These are phyloP conservation scores for Myiagra hebetior DNA, from an alignment of 2,113 vertebrate genomes.

Conservation along the genomic window DNA sequence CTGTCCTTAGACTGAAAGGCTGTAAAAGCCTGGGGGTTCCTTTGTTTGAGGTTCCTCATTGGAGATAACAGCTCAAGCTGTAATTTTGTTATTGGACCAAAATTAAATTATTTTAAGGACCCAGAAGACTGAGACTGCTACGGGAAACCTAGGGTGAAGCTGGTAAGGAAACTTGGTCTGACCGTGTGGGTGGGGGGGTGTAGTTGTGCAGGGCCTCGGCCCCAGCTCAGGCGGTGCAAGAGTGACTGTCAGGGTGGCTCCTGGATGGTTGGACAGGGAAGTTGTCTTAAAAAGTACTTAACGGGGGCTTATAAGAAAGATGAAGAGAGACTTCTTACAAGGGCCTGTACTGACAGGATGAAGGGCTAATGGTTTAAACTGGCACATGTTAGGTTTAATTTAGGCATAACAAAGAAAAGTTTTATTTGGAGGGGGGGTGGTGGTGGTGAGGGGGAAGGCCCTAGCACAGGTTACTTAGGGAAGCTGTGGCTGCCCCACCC, in stretches of 20 bases:
- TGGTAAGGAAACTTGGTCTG: not conserved
- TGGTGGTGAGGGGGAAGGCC: not conserved
- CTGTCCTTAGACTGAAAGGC: not conserved
- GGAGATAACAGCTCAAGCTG: not conserved
- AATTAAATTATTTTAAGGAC: not conserved
- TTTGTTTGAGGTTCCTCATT: not conserved
- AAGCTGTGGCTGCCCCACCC: not conserved
- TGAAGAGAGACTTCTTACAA: not conserved
- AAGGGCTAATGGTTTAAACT: not conserved
- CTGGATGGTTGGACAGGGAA: not conserved
- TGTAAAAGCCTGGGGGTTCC: not conserved
- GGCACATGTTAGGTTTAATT: not conserved
- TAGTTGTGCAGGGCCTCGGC: fast-evolving
- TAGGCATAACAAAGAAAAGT: not conserved
- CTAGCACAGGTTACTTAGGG: not conserved
- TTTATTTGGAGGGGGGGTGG: not conserved
- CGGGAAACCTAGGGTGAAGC: not conserved
- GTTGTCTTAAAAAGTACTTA: not conserved
- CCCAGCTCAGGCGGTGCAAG: not conserved
- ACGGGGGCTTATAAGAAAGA: not conserved
- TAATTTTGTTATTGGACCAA: not conserved
- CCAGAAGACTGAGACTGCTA: not conserved
- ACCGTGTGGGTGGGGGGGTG: not conserved
- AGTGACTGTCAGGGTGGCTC: not conserved
- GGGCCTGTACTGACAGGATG: not conserved